Evolutionary conservation across 2,888 invertebrate species (phyloP).

Genomic region (Neoitamus cyanurus): DNA sequence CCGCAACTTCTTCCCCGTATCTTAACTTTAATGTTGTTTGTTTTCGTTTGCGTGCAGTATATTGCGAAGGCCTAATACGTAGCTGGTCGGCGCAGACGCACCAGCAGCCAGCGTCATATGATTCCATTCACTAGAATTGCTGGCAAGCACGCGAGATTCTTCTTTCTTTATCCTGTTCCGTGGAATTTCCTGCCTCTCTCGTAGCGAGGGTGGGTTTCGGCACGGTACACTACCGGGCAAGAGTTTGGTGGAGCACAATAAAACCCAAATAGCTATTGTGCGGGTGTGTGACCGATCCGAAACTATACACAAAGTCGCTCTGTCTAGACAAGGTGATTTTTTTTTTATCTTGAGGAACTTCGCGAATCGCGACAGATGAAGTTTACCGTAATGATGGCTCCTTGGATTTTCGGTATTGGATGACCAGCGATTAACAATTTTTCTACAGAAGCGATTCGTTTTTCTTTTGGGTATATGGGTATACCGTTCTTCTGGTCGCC

Average conservation of each 20-base stretch:
- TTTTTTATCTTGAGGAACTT: background rate
- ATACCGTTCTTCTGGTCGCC: background rate
- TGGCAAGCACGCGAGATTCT: background rate
- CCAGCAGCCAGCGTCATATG: background rate
- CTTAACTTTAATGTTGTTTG: background rate
- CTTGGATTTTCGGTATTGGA: background rate
- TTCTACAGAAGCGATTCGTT: background rate
- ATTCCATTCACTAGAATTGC: constrained; percentile 40
- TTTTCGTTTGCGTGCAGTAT: background rate
- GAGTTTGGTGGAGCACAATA: background rate
- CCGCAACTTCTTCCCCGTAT: background rate
- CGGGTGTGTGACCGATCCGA: background rate
- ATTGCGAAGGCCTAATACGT: background rate
- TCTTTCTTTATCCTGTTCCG: background rate
- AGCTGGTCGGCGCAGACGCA: background rate
- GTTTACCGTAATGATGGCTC: background rate
- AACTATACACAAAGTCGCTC: background rate
- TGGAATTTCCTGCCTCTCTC: background rate
- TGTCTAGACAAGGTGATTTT: background rate
- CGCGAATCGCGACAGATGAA: background rate
- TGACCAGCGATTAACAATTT: background rate
- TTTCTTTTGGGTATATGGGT: background rate
- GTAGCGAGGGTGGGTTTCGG: background rate
- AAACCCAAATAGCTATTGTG: background rate
- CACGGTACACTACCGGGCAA: background rate